These are phyloP conservation scores for Phyllotreta cruciferae DNA, from an alignment of 2,888 invertebrate genomes.

Conservation along the genomic window DNA sequence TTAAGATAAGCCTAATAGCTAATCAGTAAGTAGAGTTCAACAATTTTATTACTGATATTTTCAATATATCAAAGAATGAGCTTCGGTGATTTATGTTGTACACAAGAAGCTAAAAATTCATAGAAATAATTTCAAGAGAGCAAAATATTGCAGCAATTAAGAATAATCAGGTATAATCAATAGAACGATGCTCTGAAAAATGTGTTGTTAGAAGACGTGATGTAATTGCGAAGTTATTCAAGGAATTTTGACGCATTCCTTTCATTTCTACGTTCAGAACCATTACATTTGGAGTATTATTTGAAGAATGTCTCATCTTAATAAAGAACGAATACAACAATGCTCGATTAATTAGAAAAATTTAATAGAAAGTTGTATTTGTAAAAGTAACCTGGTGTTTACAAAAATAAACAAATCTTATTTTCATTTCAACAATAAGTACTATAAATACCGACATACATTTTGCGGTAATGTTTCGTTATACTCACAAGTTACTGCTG, in stretches of 20 bases:
- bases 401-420: neutral
- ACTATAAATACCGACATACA: too few species aligned
- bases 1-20: too few species aligned
- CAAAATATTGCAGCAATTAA: slow-evolving; percentile 6
- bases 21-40: too few species aligned
- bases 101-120: too few species aligned
- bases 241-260: slow-evolving; percentile 42
- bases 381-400: slow-evolving; percentile 11
- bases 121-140: neutral
- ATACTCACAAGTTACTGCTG: too few species aligned
- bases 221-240: slow-evolving; percentile 45
- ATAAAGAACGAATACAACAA: too few species aligned
- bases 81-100: too few species aligned
- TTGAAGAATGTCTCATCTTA: too few species aligned
- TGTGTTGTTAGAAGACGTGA: slow-evolving; percentile 28
- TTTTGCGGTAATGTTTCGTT: too few species aligned
- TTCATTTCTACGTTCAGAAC: slow-evolving; percentile 15
- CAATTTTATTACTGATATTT: too few species aligned
- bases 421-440: too few species aligned
- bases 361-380: neutral
- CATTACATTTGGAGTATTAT: slow-evolving; percentile 2
- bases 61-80: too few species aligned
- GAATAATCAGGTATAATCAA: slow-evolving; percentile 1
- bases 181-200: slow-evolving; percentile 21
- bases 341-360: neutral